Conservation (phyloP, 2,888 invertebrate species). For the Oligia latruncula region DNA sequence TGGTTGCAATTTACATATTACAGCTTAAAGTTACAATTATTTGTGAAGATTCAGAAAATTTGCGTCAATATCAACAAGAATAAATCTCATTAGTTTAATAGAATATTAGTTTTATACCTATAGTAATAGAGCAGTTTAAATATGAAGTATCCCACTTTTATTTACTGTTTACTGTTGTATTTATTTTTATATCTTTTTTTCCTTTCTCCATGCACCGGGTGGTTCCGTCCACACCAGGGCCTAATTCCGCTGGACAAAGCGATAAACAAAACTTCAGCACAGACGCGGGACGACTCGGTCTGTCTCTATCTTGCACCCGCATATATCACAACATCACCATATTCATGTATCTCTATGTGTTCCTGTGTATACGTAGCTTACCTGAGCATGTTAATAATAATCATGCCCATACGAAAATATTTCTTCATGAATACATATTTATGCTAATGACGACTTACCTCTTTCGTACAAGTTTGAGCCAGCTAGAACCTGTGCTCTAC, state of each 20-base stretch:
- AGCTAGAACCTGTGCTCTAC: constrained; percentile 34
- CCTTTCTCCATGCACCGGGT: constrained; percentile 84
- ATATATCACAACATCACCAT: constrained; percentile 73
- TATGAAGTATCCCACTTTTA: constrained; percentile 77
- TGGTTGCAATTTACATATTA: constrained; percentile 66
- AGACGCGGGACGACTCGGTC: constrained; percentile 88
- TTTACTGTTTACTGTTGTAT: constrained; percentile 75
- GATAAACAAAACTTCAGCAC: constrained; percentile 89
- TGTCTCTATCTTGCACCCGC: constrained; percentile 85
- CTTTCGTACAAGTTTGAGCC: constrained; percentile 36
- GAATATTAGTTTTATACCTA: constrained; percentile 76
- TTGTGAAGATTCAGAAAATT: constrained; percentile 21
- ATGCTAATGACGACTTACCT: constrained; percentile 55
- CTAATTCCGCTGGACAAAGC: constrained; percentile 89
- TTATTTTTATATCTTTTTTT: constrained; percentile 82
- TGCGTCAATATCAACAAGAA: constrained; percentile 77
- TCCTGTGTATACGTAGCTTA: constrained; percentile 82
- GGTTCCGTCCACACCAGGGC: constrained; percentile 84
- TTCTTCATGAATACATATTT: constrained; percentile 51
- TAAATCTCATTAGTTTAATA: constrained; percentile 86
- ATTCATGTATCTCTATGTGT: constrained; percentile 82
- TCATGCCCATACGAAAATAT: constrained; percentile 68
- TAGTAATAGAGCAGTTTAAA: constrained; percentile 83
- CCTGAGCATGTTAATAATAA: constrained; percentile 85
- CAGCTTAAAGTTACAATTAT: constrained; percentile 6